Evolutionary conservation across 2,797 vertebrate species (phyloP), one percentile per base, ranked within the genome.

Genomic region (Gobio occitaniae): DNA sequence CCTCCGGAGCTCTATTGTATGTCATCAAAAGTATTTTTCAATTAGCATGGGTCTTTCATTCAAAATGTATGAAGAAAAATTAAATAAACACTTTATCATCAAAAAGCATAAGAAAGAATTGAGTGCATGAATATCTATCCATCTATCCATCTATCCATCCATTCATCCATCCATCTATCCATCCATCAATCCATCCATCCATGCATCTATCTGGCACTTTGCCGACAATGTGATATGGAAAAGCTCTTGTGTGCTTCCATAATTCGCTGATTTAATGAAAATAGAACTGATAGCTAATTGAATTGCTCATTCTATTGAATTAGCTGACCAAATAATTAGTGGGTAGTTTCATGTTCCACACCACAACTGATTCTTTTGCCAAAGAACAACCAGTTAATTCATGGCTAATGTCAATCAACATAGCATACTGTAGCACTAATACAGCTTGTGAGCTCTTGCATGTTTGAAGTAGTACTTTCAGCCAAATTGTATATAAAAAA

Each of bases 231-330:
- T n/a, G 41, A 44, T 32, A 74, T 44, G 44, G 13, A n/a, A 74
- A 74, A 36, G 54, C 19, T 72, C 17, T 21, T 2, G 19, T 84
- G 36, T 68, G 19, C 29, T 44, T 21, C 17, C 50, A 66, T 44
- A 84, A 84, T 77, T 41, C 41, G 72, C 52, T 66, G 15, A 84
- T 84, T 44, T 77, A 32, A 56, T 32, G 36, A 68, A 83, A 83
- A 56, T 16, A 76, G 63, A 76, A 76, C 41, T 6, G 36, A 83
- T 68, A 15, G 63, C 44, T 68, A 68, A 84, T 56, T 47, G 6
- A 77, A 84, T 77, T 68, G 21, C 21, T 68, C n/a, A 21, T 77
- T 84, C 48, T 77, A 83, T 65, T 50, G 16, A 84, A 84, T 84
- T 66, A 77, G 63, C 16, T 16, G 16, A 54, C 47, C 47, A 77